Conservation (phyloP, 2,113 vertebrate species). For the Amblyornis subalaris region DNA sequence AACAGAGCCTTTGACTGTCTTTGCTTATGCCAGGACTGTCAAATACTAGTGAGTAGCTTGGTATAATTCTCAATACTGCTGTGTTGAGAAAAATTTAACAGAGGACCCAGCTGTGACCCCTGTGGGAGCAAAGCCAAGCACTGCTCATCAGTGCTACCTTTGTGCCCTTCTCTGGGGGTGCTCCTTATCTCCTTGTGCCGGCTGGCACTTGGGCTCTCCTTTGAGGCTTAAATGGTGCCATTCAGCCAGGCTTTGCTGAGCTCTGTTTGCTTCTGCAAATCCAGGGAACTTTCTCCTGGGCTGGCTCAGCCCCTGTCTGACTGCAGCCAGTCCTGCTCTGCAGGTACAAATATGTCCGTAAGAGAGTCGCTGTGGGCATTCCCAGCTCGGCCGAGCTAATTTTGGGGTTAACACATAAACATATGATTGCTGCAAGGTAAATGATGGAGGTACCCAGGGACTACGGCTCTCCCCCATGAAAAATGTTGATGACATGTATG, state of each 20-base stretch:
- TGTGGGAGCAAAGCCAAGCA: neutral
- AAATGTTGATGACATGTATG: neutral
- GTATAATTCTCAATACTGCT: constrained; percentile 26
- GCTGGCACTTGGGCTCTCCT: constrained; percentile 52
- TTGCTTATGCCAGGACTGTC: neutral
- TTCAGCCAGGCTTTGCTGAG: neutral
- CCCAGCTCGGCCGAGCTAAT: neutral
- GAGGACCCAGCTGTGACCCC: constrained; percentile 46
- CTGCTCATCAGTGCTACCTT: constrained; percentile 42
- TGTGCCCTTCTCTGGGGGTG: neutral
- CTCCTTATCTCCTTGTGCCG: constrained; percentile 38
- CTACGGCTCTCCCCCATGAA: neutral
- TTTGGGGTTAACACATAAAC: neutral
- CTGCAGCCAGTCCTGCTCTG: neutral
- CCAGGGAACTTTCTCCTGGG: neutral
- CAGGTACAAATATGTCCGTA: neutral
- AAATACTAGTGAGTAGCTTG: neutral
- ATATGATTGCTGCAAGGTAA: neutral
- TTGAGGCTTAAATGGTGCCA: neutral
- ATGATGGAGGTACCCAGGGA: neutral
- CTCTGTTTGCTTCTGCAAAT: neutral
- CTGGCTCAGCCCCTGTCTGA: neutral
- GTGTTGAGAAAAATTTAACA: constrained; percentile 26
- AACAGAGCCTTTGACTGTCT: constrained; percentile 17
- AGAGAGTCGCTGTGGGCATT: neutral